Evolutionary conservation across 2,797 vertebrate genomes (phyloP).

Genomic region (Melanogrammus aeglefinus): DNA sequence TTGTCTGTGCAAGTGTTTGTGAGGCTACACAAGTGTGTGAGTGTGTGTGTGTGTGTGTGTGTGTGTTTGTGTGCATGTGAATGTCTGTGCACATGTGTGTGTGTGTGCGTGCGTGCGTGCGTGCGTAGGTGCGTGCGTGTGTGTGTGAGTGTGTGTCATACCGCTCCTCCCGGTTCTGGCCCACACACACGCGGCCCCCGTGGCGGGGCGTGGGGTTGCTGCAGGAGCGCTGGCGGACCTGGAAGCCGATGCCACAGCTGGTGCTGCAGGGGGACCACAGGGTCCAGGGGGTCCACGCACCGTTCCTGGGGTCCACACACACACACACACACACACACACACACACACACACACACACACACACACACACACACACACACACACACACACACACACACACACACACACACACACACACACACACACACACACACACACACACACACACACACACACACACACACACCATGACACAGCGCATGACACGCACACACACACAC

Average conservation of each 20-base stretch:
- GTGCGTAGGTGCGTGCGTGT: not conserved
- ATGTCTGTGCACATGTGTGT: not conserved
- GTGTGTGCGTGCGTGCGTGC: not conserved
- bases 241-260: constrained; percentile 95
- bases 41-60: not conserved
- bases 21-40: not conserved
- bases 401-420: too few relatives aligned
- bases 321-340: not conserved
- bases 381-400: not conserved
- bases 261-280: constrained; percentile 95
- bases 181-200: constrained; percentile 92
- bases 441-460: too few relatives aligned
- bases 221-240: constrained; percentile 94
- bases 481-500: too few relatives aligned
- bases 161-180: constrained; percentile 96
- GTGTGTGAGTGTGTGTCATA: constrained; percentile 38
- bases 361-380: not conserved
- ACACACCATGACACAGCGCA: too few relatives aligned
- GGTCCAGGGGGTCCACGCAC: constrained; percentile 97
- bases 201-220: constrained; percentile 94
- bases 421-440: too few relatives aligned
- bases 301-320: constrained; percentile 77
- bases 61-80: not conserved
- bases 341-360: not conserved
- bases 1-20: not conserved